Evolutionary conservation across 2,888 invertebrate genomes (phyloP).

Genomic region (Platycheirus albimanus): DNA sequence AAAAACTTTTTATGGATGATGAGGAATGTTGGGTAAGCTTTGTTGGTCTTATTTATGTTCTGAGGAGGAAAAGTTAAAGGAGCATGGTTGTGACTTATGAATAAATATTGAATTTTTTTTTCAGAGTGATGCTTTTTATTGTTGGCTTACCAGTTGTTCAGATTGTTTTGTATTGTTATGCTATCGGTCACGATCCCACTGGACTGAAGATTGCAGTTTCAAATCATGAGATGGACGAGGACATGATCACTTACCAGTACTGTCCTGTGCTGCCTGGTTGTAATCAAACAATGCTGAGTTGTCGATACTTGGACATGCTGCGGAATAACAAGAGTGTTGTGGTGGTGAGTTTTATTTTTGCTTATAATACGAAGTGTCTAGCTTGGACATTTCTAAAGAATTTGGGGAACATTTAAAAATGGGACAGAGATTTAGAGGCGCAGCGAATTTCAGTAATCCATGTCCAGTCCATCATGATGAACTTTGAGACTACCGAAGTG

Average conservation of each 20-base stretch:
- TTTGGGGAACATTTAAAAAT: no score
- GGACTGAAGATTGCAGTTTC: slow-evolving; percentile 90
- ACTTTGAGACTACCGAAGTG: no score
- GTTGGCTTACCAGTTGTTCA: slow-evolving; percentile 93
- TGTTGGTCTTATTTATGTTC: no score
- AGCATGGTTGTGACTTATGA: slow-evolving; percentile 5
- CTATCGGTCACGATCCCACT: slow-evolving; percentile 93
- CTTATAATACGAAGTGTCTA: no score
- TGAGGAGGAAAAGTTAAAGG: not conserved
- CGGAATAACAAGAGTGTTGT: slow-evolving; percentile 87
- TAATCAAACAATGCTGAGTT: slow-evolving; percentile 88
- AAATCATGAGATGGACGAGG: slow-evolving; percentile 88
- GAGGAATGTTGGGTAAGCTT: slow-evolving; percentile 89
- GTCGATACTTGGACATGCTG: slow-evolving; percentile 89
- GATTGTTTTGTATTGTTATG: slow-evolving; percentile 93
- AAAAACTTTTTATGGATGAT: slow-evolving; percentile 94
- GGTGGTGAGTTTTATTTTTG: slow-evolving; percentile 84
- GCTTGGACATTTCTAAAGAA: no score
- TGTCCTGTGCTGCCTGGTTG: slow-evolving; percentile 84
- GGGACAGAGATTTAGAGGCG: no score
- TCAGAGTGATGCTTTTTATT: slow-evolving; percentile 91
- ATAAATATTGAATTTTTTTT: slow-evolving; percentile 60
- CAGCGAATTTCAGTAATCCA: no score
- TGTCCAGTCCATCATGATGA: no score
- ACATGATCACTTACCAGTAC: slow-evolving; percentile 83